phyloP scores from a whole-genome alignment of 2,888 invertebrate genomes.

The Synergus umbraculus region DNA sequence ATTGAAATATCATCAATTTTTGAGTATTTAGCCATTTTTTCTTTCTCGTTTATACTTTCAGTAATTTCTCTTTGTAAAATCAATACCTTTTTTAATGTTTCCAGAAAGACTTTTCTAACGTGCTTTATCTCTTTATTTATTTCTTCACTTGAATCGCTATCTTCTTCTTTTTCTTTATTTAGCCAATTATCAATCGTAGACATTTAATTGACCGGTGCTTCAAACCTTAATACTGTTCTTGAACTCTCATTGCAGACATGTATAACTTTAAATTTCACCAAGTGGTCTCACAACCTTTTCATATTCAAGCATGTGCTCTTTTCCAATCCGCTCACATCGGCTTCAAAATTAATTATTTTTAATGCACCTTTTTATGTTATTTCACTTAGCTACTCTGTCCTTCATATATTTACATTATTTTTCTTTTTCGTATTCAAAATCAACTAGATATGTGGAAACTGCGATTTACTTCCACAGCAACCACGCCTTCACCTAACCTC shows the following conservation, averaged over 20 bases:
- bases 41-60: not conserved
- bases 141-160: not conserved
- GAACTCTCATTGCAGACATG: too few relatives aligned
- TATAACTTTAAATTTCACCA: too few relatives aligned
- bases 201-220: too few relatives aligned
- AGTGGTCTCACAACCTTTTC: too few relatives aligned
- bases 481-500: not conserved
- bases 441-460: too few relatives aligned
- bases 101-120: not conserved
- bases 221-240: too few relatives aligned
- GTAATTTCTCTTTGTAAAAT: not conserved
- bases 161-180: not conserved
- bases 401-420: not conserved
- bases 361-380: too few relatives aligned
- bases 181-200: not conserved
- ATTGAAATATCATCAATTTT: slow-evolving; percentile 48
- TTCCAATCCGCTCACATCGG: too few relatives aligned
- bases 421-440: not conserved
- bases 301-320: too few relatives aligned
- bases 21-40: slow-evolving; percentile 7
- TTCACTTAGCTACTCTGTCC: too few relatives aligned
- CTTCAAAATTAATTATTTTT: too few relatives aligned
- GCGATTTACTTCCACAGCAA: not conserved
- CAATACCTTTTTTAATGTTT: slow-evolving; percentile 5
- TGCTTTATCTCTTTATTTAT: not conserved